phyloP scores from a whole-genome alignment of 37 sponge, comb jelly and placozoan species.

The Aplysina aerophoba region DNA sequence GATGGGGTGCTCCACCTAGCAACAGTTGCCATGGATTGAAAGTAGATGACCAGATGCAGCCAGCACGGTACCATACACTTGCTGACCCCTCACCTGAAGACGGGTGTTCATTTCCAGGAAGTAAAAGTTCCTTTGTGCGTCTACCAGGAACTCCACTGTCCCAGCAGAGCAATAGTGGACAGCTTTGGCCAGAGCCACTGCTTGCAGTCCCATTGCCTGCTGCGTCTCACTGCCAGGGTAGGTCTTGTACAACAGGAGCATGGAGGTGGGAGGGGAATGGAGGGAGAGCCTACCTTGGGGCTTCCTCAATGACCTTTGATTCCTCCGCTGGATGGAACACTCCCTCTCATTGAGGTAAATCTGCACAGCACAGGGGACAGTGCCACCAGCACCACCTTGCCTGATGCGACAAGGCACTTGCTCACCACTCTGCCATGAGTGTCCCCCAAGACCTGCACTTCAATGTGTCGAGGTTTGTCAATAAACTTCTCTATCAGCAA shows the following conservation, averaged over 20 bases:
- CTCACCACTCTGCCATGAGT: slow-evolving; percentile 89
- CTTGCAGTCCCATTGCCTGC: slow-evolving; percentile 91
- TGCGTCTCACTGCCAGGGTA: slow-evolving; percentile 61
- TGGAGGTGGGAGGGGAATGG: too few relatives aligned
- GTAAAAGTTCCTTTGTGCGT: slow-evolving; percentile 91
- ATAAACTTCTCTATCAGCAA: slow-evolving; percentile 95
- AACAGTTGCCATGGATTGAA: not conserved
- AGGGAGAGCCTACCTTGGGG: slow-evolving; percentile 67
- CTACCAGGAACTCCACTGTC: slow-evolving; percentile 98
- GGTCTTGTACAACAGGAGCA: not conserved
- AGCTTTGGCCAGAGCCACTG: slow-evolving; percentile 84
- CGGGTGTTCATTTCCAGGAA: slow-evolving; percentile 99
- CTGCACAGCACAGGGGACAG: slow-evolving; percentile 20
- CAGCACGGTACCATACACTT: not conserved
- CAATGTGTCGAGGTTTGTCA: slow-evolving; percentile 94
- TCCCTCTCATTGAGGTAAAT: slow-evolving; percentile 96
- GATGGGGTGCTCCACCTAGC: slow-evolving; percentile 94
- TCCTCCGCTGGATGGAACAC: slow-evolving; percentile 96
- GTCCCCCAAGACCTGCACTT: slow-evolving; percentile 95
- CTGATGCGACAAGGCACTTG: too few relatives aligned
- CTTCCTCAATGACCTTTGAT: slow-evolving; percentile 99
- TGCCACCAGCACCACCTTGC: too few relatives aligned
- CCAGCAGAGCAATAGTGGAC: slow-evolving; percentile 93
- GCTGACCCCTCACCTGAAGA: slow-evolving; percentile 62
- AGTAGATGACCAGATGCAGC: not conserved